Evolutionary conservation across 2,113 vertebrate species (phyloP).

Genomic region (Mastomys natalensis): DNA sequence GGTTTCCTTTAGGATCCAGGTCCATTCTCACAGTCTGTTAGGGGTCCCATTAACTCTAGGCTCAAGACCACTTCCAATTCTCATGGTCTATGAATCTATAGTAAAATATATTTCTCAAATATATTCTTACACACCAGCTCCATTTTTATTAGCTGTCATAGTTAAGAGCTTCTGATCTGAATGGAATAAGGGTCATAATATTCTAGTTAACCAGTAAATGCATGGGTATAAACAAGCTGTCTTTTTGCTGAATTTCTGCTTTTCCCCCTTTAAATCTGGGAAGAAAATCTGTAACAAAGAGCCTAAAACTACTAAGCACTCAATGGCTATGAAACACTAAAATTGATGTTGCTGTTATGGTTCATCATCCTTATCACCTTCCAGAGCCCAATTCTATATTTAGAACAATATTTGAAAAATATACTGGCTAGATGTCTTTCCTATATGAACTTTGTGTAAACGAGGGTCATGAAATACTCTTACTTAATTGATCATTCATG

Average conservation of each 20-base stretch:
- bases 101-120: neutral
- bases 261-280: neutral
- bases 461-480: neutral
- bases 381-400: constrained; percentile 6
- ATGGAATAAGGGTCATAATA: neutral
- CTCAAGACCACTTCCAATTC: neutral
- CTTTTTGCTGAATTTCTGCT: constrained; percentile 19
- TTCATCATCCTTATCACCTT: neutral
- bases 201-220: neutral
- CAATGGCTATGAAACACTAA: neutral
- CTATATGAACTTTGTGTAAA: constrained; percentile 4
- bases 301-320: neutral
- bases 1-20: neutral
- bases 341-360: neutral
- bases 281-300: constrained; percentile 26
- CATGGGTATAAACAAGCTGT: neutral
- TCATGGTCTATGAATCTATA: neutral
- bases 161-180: neutral
- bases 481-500: neutral
- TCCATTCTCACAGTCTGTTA: neutral
- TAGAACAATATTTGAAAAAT: constrained; percentile 7
- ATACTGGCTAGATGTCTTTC: neutral
- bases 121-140: neutral
- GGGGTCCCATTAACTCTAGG: neutral
- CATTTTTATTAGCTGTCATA: neutral